Base-by-base conservation (phyloP, 1,140 invertebrate genomes). In the Diuraphis noxia region DNA sequence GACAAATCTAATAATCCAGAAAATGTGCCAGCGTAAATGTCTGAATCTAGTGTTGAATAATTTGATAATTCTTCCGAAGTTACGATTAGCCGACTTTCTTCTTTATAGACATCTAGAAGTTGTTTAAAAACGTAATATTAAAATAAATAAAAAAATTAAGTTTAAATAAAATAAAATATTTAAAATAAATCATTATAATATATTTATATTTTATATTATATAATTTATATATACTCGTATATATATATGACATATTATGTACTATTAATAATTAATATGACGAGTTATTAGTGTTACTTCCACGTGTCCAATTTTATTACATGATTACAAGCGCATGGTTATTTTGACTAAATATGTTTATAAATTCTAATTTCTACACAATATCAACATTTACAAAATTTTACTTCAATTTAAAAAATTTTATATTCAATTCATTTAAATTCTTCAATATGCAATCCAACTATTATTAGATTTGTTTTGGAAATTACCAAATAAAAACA, bases 11-110 rank as follows among this genome's bases (percentile, higher is more conserved):
- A 52, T 40, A 91, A 82, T 36, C 77, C 89, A 10, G 95, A 94
- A 92, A 95, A 96, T 93, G 95, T 95, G 8, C 96, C 96, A 93
- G 96, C 94, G 91, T 96, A 97, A 34, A 86, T 52, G 46, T 95
- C 94, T 38, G 88, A 95, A 95, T 17, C 94, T 92, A 6, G 92
- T 92, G 87, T 93, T 93, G 41, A 95, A 92, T 4, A 94, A 94
- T 36, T 94, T 93, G 49, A 93, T n/a, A 82, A 92, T 23, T 88
- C 46, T 72, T 84, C 40, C 19, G 79, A 87, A 81, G 34, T 46
- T 85, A 91, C 41, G 25, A 96, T 94, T 19, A 95, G 93, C 72
- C 93, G 63, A 40, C 72, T 91, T 10, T 81, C 46, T 46, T 82
- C 77, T 81, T 91, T 91, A 30, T 91, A 91, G 1, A 91, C 41